Base-by-base conservation (phyloP, 2,797 vertebrate genomes). In the Tinamus major region DNA sequence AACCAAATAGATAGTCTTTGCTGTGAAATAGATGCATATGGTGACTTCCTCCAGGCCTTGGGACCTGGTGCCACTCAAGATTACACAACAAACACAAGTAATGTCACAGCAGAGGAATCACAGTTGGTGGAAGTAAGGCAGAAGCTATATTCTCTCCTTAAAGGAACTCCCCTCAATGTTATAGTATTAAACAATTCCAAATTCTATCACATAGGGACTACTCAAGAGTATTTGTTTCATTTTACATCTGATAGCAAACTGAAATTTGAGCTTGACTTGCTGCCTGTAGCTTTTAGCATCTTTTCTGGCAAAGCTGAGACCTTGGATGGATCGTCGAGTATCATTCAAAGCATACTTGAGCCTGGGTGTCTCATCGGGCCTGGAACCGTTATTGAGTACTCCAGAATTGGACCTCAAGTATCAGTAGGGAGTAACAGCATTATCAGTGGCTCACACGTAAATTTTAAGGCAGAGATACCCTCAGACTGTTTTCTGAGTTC, bases 1-100 rank as follows among this genome's bases (percentile, higher is more conserved):
- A 97, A 97, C 92, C 95, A 98, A 71, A 26, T 98, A 35, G 98
- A 96, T 19, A 90, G 96, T 6, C 91, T 99, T 20, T 87, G 91
- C 63, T 99, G 98, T 96, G 99, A 99, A 96, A 98, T 99, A 51
- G 99, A 99, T 56, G 99, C 99, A 0, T 99, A 99, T 26, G 99
- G 99, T 33, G 99, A 99, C 96, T 99, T 99, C 59, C 98, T 99
- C 4, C 99, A 99, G 96, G 99, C 99, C 3, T 96, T 99, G 86
- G 99, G 99, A 14, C 96, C 98, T 3, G 89, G 97, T 39, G 98
- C 99, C 69, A 98, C 98, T 1, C 44, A 96, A 10, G 98, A 98
- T 8, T 98, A 99, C 92, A 98, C 97, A 44, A 95, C 42, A 81
- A 97, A 98, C 87, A 98, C 96, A 0, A 95, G 95, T 6, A 98